Percentiles rank a stretch among this genome's conserved stretches.
Evolutionary conservation across 53 echinoderm and acorn worm genomes (phyloP).

Genomic region (Luidia sarsii): DNA sequence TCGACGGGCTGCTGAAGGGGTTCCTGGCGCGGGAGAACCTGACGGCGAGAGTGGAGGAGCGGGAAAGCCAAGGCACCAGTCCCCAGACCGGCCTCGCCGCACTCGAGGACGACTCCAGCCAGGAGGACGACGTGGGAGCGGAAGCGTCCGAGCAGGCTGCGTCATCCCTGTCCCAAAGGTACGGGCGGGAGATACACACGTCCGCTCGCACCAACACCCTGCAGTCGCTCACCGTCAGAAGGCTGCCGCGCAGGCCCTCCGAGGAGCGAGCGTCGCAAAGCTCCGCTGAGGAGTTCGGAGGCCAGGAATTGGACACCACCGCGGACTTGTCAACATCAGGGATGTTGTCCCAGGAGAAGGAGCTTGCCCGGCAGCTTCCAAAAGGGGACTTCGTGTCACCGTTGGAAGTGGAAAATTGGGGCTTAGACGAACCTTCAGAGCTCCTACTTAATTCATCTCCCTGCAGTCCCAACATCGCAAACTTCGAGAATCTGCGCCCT

Average conservation of each 20-base stretch:
- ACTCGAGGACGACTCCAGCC: slow-evolving; percentile 17
- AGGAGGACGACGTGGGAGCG: slow-evolving; percentile 33
- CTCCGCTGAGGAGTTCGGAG: too few relatives aligned
- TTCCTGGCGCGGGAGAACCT: slow-evolving; percentile 82
- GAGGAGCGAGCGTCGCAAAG: background rate
- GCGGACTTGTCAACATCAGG: too few relatives aligned
- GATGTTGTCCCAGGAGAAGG: too few relatives aligned
- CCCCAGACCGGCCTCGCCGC: background rate
- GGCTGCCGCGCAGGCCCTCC: slow-evolving; percentile 6
- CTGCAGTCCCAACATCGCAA: too few relatives aligned
- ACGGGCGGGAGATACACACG: slow-evolving; percentile 75
- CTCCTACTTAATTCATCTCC: too few relatives aligned
- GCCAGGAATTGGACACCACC: too few relatives aligned
- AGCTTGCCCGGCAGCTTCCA: too few relatives aligned
- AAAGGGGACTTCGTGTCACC: too few relatives aligned
- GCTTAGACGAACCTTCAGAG: too few relatives aligned
- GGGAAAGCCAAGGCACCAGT: slow-evolving; percentile 1
- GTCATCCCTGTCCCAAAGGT: slow-evolving; percentile 45
- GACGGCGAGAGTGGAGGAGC: slow-evolving; percentile 50
- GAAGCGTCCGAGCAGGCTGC: background rate
- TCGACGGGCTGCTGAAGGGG: slow-evolving; percentile 61
- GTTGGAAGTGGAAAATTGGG: too few relatives aligned
- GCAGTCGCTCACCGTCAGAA: slow-evolving; percentile 74
- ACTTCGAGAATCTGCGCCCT: too few relatives aligned
- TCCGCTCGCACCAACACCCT: slow-evolving; percentile 73